These are phyloP conservation scores for Scelioninae gen. 2 DNA, from an alignment of 2,888 invertebrate genomes.

Conservation along the genomic window DNA sequence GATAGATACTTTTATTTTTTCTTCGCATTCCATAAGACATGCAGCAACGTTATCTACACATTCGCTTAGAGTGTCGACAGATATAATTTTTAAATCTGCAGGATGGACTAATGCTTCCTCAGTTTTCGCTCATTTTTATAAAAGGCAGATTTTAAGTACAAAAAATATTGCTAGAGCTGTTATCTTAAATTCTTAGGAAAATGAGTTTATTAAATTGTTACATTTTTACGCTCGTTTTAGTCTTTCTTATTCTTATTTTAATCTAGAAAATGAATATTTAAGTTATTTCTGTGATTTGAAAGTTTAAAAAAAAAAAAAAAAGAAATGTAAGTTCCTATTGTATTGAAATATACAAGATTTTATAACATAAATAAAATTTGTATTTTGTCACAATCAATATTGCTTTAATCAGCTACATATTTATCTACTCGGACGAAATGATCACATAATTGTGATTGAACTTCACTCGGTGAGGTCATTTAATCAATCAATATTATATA, in stretches of 20 bases:
- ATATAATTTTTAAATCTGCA: conserved; percentile 14
- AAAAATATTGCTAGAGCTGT: conserved; percentile 12
- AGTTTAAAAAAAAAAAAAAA: not conserved
- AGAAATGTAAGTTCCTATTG: conserved; percentile 1
- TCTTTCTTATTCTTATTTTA: conserved; percentile 1
- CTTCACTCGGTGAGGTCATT: too few relatives aligned
- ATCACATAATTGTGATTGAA: conserved; percentile 6
- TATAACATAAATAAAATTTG: too few relatives aligned
- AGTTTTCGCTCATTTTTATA: conserved; percentile 13
- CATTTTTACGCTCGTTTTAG: not conserved
- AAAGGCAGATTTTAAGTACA: not conserved
- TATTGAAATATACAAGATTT: too few relatives aligned
- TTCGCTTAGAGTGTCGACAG: not conserved
- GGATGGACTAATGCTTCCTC: conserved; percentile 9
- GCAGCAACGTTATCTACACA: conserved; percentile 20
- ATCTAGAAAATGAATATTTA: not conserved
- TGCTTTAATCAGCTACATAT: too few relatives aligned
- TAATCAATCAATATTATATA: conserved; percentile 3
- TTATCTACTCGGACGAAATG: conserved; percentile 9
- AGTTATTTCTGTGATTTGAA: not conserved
- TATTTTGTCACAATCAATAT: conserved; percentile 1
- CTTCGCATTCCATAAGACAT: conserved; percentile 23
- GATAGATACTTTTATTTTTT: conserved; percentile 17
- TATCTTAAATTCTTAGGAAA: too few relatives aligned
- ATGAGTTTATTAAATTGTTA: conserved; percentile 2